phyloP scores from a whole-genome alignment of 1,140 invertebrate species.

The Trypoxylus dichotomus region DNA sequence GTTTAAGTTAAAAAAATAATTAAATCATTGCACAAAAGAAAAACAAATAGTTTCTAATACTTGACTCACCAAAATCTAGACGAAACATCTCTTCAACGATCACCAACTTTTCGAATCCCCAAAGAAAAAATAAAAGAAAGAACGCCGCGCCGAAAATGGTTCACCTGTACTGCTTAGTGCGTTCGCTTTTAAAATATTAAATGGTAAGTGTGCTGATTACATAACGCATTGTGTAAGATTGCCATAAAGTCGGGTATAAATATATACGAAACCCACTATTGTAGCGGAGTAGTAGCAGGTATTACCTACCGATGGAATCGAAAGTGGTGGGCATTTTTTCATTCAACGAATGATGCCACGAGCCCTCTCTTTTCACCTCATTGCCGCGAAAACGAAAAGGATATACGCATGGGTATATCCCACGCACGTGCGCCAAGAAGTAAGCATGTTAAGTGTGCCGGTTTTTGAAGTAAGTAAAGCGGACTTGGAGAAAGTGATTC shows the following conservation, averaged over 20 bases:
- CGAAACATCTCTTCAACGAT: too few relatives aligned
- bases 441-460: too few relatives aligned
- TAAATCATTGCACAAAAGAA: too few relatives aligned
- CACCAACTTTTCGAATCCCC: too few relatives aligned
- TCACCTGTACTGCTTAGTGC: background rate
- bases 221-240: background rate
- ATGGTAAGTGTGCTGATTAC: background rate
- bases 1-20: too few relatives aligned
- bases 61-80: too few relatives aligned
- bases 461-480: background rate
- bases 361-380: background rate
- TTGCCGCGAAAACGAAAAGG: background rate
- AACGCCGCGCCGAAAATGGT: too few relatives aligned
- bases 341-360: background rate
- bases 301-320: background rate
- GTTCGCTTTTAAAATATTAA: background rate
- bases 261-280: background rate
- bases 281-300: background rate
- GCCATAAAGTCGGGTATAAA: background rate
- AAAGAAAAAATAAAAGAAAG: too few relatives aligned
- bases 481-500: background rate
- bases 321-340: slow-evolving; percentile 2
- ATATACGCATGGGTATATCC: background rate
- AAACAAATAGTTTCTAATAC: too few relatives aligned
- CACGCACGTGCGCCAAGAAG: background rate